Evolutionary conservation across 1,140 invertebrate genomes (phyloP).

Genomic region (Zaprionus vittiger): DNA sequence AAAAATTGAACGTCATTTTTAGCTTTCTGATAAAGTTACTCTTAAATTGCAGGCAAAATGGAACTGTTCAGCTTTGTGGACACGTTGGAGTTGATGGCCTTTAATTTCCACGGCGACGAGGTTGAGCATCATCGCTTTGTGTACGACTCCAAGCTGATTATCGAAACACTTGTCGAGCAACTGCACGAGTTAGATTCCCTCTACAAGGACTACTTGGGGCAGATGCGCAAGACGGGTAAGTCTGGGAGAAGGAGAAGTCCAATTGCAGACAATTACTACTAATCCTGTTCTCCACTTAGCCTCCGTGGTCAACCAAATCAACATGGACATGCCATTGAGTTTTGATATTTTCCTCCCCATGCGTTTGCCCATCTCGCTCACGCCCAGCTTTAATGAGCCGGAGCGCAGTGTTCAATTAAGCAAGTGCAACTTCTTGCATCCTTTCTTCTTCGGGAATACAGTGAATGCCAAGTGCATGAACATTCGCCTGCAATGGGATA

Average conservation of each 20-base stretch:
- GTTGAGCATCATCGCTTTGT: conserved; percentile 15
- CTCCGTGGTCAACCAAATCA: conserved; percentile 15
- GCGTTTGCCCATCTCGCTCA: conserved; percentile 29
- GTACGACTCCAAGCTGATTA: conserved; percentile 1
- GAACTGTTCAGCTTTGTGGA: conserved; percentile 16
- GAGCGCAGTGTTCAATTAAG: conserved; percentile 35
- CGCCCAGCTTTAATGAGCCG: conserved; percentile 21
- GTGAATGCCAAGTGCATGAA: conserved; percentile 52
- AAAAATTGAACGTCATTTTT: not conserved
- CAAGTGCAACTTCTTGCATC: conserved; percentile 11
- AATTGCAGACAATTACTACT: not conserved
- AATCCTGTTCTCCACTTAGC: conserved; percentile 17
- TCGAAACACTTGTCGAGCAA: not conserved
- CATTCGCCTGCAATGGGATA: conserved; percentile 35
- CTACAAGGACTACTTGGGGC: conserved; percentile 10
- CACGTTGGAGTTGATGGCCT: conserved; percentile 22
- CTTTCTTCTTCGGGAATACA: conserved; percentile 52
- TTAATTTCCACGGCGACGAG: not conserved
- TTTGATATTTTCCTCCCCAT: conserved; percentile 60
- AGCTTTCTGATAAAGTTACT: not conserved
- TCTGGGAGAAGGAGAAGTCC: not conserved
- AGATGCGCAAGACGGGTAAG: conserved; percentile 39
- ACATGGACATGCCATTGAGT: conserved; percentile 49
- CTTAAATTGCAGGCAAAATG: conserved; percentile 6
- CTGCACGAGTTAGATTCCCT: not conserved